Evolutionary conservation across 1,140 invertebrate genomes (phyloP), one percentile per base, ranked within the genome.

Genomic region (Melitaea cinxia): DNA sequence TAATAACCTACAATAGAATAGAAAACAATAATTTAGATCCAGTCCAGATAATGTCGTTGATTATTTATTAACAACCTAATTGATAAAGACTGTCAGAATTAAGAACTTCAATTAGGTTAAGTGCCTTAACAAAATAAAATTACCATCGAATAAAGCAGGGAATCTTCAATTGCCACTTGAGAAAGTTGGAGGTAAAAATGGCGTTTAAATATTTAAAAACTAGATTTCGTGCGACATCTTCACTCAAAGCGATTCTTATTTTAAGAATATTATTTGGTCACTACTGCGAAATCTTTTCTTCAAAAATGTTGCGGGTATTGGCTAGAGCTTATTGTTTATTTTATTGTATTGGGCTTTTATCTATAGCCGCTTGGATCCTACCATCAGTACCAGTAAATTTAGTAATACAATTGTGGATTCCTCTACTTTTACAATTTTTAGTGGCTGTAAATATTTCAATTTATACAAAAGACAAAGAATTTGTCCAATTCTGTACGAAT

Each of bases 381-480:
- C n/a, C n/a, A n/a, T n/a, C n/a, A n/a, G 7, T 4, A 1, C n/a
- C 5, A 42, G 4, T 42, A 17, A 6, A 7, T 9, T 2, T 42
- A 15, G 37, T 1, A 42, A 7, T 17, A 7, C 14, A 42, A 1
- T 55, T 55, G 15, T 37, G 6, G 6, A 7, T 35, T 35, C 21
- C 21, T 4, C n/a, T 35, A 7, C 12, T 0, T 5, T 0, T 14
- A 23, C 33, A 55, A 14, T 55, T 39, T n/a, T 5, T 55, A 15
- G 15, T 55, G 7, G 37, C 9, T 39, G 23, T 55, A 12, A 12
- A 21, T 5, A 55, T 63, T 55, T 63, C 60, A 14, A 45, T 15
- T 1, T 45, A 33, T 9, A 55, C 52, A 12, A 54, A 26, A 4
- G 60, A 63, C 10, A 12, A 7, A 14, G 26, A 24, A 1, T 63